Evolutionary conservation across 2,113 vertebrate genomes (phyloP), one percentile per base, ranked within the genome.

Genomic region (Stegastes partitus): DNA sequence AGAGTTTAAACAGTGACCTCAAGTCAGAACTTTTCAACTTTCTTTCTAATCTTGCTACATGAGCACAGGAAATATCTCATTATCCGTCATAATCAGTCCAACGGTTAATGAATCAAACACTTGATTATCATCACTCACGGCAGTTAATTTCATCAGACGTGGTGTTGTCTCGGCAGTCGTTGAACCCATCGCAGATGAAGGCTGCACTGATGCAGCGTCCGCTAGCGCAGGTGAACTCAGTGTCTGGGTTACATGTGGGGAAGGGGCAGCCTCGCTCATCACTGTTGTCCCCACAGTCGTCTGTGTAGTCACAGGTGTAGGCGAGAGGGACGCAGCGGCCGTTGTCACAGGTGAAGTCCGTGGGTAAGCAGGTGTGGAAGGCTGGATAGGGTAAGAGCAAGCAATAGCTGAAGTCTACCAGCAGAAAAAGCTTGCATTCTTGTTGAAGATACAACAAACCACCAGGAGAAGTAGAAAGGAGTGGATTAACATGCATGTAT

Each of bases 131-230:
- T 14, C 11, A 92, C 97, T 98, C 94, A 99, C 97, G 94, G 86
- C 97, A 99, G 63, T 97, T 96, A 84, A 91, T 96, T 93, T 99
- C 97, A 62, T 99, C 97, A 0, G 97, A 96, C 9, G 96, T 97
- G 79, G 88, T 83, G 21, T 97, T 97, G 84, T 98, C 97, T 0
- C 88, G 79, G 91, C 97, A 98, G 93, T 99, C 95, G 68, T 97
- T 96, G 23, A 92, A 71, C 22, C 97, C 97, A 3, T 99, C 95
- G 77, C 97, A 99, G 78, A 98, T 95, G 0, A 93, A 95, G 5
- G 83, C 81, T 0, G 92, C 94, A 18, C 90, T 93, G 74, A 99
- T 97, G 87, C 97, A 99, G 81, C 95, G 95, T 26, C 95, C 95
- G 1, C 94, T 98, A 83, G 39, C 75, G 66, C 97, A 98, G 34